Evolutionary conservation across 2,113 vertebrate species (phyloP).

Genomic region (Malaclemys terrapin): DNA sequence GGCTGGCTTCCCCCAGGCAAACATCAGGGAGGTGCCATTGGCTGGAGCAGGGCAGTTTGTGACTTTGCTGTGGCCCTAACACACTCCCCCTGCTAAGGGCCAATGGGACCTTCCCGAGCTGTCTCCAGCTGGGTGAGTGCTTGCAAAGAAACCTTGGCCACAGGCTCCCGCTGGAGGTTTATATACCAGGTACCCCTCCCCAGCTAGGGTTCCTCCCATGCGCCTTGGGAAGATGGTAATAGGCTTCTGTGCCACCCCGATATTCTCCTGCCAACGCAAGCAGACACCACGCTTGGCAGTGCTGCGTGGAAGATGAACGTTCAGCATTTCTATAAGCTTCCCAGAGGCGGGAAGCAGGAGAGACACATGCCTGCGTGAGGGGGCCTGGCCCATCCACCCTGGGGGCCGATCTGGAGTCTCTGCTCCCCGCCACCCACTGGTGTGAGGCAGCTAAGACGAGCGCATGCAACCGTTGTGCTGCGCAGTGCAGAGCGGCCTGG

Average conservation of each 20-base stretch:
- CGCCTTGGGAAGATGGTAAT: neutral
- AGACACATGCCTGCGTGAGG: neutral
- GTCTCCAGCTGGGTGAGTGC: neutral
- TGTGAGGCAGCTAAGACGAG: neutral
- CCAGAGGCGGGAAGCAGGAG: neutral
- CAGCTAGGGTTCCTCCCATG: neutral
- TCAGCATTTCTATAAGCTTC: neutral
- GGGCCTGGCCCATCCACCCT: neutral
- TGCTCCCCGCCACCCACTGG: neutral
- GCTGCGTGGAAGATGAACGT: neutral
- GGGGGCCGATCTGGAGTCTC: neutral
- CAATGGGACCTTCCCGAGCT: neutral
- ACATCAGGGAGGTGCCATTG: neutral
- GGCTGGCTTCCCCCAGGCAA: neutral
- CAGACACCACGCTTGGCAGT: neutral
- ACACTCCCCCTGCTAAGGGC: neutral
- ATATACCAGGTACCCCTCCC: neutral
- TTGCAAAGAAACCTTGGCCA: neutral
- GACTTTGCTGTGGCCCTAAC: neutral
- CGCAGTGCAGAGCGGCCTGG: neutral
- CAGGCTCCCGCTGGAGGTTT: neutral
- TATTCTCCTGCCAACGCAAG: neutral
- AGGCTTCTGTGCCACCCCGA: neutral
- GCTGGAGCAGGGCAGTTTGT: neutral
- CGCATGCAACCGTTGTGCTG: no score